Percentiles rank a stretch among this genome's conserved stretches.
phyloP scores from a whole-genome alignment of 2,113 vertebrate species.

The Semnopithecus entellus region DNA sequence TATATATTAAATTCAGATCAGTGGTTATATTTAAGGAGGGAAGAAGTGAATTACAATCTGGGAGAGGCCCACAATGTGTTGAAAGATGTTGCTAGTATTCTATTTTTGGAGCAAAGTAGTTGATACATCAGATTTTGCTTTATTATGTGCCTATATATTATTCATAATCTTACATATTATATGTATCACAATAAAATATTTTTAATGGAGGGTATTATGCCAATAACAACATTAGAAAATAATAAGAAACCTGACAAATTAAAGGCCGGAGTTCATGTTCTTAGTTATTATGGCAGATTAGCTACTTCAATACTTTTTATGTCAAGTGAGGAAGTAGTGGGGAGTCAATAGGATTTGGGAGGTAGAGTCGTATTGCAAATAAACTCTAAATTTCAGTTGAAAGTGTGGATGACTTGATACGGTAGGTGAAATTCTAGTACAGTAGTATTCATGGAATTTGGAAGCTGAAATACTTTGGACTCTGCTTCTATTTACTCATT shows the following conservation, averaged over 20 bases:
- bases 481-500: background rate
- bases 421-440: background rate
- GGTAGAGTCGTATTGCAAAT: background rate
- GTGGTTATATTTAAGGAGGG: background rate
- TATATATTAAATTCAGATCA: background rate
- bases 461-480: background rate
- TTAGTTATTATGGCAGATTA: background rate
- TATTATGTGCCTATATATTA: background rate
- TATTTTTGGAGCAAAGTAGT: background rate
- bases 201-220: background rate
- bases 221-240: background rate
- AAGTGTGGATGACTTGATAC: background rate
- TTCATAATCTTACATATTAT: background rate
- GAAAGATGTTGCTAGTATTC: background rate
- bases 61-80: background rate
- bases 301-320: background rate
- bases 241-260: background rate
- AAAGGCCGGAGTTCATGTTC: background rate
- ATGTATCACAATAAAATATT: background rate
- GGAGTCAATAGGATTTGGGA: background rate
- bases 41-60: background rate
- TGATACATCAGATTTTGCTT: background rate
- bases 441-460: background rate
- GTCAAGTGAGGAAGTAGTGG: background rate
- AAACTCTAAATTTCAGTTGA: background rate